These are phyloP conservation scores for Helogale parvula DNA, from an alignment of 2,113 vertebrate species.

Conservation along the genomic window DNA sequence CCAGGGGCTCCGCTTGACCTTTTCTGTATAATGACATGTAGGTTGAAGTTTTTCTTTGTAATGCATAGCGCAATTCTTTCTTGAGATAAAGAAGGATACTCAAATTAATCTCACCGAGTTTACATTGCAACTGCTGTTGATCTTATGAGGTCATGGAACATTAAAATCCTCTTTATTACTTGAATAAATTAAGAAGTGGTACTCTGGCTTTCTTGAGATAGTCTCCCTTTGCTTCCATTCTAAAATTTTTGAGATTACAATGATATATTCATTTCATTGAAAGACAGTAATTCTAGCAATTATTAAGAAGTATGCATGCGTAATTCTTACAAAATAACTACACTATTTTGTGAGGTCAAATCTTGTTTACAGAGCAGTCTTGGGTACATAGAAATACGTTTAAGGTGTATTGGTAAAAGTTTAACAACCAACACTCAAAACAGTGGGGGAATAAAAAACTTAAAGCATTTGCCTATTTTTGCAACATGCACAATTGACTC, in stretches of 20 bases:
- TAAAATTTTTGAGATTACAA: neutral
- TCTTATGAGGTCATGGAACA: neutral
- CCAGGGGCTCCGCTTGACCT: too few relatives aligned
- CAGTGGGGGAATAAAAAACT: neutral
- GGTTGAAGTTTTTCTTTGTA: neutral
- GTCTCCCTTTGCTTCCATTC: conserved; percentile 32
- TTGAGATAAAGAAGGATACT: neutral
- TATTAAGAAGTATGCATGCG: neutral
- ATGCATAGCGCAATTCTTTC: neutral
- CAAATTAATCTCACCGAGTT: neutral
- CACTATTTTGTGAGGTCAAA: neutral
- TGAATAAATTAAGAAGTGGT: neutral
- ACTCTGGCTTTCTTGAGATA: neutral
- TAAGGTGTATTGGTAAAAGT: neutral
- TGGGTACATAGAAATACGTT: neutral
- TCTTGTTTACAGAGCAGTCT: neutral
- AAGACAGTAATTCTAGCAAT: neutral
- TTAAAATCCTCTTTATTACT: neutral
- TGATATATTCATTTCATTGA: neutral
- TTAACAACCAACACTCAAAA: neutral
- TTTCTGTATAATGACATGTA: neutral
- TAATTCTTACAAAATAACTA: neutral
- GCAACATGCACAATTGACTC: neutral
- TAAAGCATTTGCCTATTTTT: neutral
- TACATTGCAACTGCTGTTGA: too few relatives aligned